Evolutionary conservation across 23 tunicate species (phyloP).

Genomic region (Clavelina lepadiformis): DNA sequence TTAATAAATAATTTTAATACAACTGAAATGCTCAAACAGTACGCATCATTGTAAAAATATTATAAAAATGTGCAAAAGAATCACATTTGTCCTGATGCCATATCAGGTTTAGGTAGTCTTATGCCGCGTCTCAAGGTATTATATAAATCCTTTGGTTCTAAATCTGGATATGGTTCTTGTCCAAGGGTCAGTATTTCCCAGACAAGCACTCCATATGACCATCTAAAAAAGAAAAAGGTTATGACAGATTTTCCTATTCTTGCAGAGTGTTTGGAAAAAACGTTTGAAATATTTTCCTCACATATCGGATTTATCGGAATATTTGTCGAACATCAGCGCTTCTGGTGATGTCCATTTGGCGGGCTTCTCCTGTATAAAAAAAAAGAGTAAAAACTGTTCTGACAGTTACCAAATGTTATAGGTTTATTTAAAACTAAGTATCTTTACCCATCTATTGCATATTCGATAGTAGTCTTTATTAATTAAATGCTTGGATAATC

Average conservation of each 20-base stretch:
- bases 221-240: slow-evolving; percentile 21
- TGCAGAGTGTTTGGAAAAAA: background rate
- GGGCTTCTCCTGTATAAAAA: slow-evolving; percentile 32
- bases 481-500: slow-evolving; percentile 29
- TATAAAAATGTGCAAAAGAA: background rate
- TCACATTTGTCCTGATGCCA: slow-evolving; percentile 4
- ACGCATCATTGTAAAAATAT: background rate
- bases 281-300: slow-evolving; percentile 1
- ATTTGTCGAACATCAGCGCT: slow-evolving; percentile 25
- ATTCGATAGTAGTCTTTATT: slow-evolving; percentile 27
- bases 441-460: slow-evolving; percentile 29
- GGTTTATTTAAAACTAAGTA: too few species aligned
- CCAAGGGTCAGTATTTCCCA: slow-evolving; percentile 70
- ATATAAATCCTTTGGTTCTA: slow-evolving; percentile 29
- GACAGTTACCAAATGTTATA: background rate
- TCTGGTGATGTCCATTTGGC: slow-evolving; percentile 62
- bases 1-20: background rate
- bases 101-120: slow-evolving; percentile 22
- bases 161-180: slow-evolving; percentile 43
- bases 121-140: slow-evolving; percentile 12
- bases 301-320: slow-evolving; percentile 35
- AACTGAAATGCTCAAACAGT: too few species aligned
- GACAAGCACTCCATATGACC: slow-evolving; percentile 67
- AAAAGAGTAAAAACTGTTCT: background rate
- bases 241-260: background rate